Conservation (phyloP, 2,888 invertebrate species). For the Drosophila diplacantha region DNA sequence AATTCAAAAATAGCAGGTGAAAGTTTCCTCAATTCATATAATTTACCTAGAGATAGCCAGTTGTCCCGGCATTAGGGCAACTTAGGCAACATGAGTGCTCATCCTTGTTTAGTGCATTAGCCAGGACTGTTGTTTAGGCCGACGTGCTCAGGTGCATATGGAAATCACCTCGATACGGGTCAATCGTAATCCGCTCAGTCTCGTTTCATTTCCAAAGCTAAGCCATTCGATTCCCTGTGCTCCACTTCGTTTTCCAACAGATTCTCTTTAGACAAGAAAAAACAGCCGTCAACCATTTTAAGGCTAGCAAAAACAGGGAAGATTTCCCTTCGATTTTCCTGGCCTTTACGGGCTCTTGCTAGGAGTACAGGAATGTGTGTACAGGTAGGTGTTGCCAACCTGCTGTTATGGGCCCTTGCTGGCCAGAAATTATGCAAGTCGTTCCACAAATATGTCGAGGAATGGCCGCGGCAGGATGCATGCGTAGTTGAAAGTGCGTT, state of each 20-base stretch:
- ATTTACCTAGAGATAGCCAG: neutral
- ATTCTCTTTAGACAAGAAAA: conserved; percentile 18
- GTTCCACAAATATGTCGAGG: conserved; percentile 52
- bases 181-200: conserved; percentile 53
- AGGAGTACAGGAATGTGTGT: neutral
- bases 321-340: conserved; percentile 7
- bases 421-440: conserved; percentile 43
- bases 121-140: conserved; percentile 3
- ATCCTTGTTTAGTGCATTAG: conserved; percentile 26
- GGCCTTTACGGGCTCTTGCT: neutral
- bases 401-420: conserved; percentile 9
- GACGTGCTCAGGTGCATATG: conserved; percentile 26
- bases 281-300: conserved; percentile 27
- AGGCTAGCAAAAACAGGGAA: conserved; percentile 5
- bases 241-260: neutral
- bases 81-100: conserved; percentile 2
- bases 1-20: neutral
- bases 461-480: conserved; percentile 17
- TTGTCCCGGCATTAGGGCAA: neutral
- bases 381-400: conserved; percentile 1
- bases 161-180: conserved; percentile 25
- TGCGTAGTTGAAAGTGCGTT: conserved; percentile 20
- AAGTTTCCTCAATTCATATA: neutral
- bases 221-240: conserved; percentile 25
- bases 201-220: conserved; percentile 43